Conservation (phyloP, 37 sponge, comb jelly and placozoan species). For the Theonella swinhoei region DNA sequence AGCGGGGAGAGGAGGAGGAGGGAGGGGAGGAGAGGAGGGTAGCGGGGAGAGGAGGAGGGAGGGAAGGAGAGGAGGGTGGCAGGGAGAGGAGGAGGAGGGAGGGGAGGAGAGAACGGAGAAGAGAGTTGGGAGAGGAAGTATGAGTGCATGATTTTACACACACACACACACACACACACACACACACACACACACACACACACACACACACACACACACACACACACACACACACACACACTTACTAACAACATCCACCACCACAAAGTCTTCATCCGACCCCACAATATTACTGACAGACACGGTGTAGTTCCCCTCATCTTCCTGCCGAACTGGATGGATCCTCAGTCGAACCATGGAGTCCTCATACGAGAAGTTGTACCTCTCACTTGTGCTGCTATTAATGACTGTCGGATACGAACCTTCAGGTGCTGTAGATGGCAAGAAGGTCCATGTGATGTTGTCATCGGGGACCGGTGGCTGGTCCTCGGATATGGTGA, state of each 20-base stretch:
- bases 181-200: neutral
- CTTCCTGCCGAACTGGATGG: neutral
- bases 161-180: slow-evolving; percentile 2
- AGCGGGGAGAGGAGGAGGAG: neutral
- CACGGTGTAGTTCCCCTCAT: slow-evolving; percentile 17
- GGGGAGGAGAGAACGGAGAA: too few relatives aligned
- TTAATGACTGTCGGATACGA: neutral
- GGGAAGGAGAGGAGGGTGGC: neutral
- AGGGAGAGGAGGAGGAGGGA: neutral
- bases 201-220: slow-evolving; percentile 7
- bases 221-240: neutral
- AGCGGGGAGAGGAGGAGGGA: neutral
- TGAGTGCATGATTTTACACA: too few relatives aligned
- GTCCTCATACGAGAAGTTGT: neutral
- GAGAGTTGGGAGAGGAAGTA: neutral
- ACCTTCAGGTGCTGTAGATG: neutral
- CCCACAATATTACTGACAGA: neutral
- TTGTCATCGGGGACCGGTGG: slow-evolving; percentile 10
- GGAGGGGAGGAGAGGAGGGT: neutral
- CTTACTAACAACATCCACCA: slow-evolving; percentile 15
- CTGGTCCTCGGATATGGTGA: neutral
- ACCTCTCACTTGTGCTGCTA: neutral
- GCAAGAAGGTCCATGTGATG: slow-evolving; percentile 16
- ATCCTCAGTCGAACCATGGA: slow-evolving; percentile 13
- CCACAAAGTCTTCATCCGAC: neutral